phyloP scores from a whole-genome alignment of 64 coral and sea anemone species.

The Trachythela sp. region DNA sequence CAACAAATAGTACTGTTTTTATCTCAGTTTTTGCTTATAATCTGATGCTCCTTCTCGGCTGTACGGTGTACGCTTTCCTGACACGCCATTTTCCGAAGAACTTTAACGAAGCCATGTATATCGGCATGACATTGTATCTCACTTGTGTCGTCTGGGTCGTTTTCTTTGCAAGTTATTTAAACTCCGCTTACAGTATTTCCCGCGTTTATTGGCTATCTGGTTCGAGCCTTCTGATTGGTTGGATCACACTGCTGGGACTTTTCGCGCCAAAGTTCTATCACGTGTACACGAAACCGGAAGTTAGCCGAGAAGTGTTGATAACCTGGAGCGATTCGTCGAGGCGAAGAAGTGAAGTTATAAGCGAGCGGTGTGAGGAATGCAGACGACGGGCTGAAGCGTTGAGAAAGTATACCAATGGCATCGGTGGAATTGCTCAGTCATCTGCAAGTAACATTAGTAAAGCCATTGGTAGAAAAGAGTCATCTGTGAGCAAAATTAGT shows the following conservation, averaged over 20 bases:
- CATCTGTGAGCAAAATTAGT: too few relatives aligned
- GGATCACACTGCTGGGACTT: background rate
- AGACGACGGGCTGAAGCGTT: too few relatives aligned
- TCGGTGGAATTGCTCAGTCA: too few relatives aligned
- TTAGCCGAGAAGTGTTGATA: background rate
- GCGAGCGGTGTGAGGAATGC: too few relatives aligned
- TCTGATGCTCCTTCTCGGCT: slow-evolving; percentile 56
- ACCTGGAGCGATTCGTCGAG: background rate
- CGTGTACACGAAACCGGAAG: background rate
- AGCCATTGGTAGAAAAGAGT: too few relatives aligned
- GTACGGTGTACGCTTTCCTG: slow-evolving; percentile 88
- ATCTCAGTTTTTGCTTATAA: slow-evolving; percentile 69
- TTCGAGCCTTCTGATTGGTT: background rate
- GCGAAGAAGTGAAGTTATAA: too few relatives aligned
- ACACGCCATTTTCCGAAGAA: slow-evolving; percentile 87
- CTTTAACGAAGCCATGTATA: slow-evolving; percentile 92
- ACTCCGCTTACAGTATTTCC: slow-evolving; percentile 26
- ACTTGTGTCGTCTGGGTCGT: slow-evolving; percentile 84
- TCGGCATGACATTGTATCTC: slow-evolving; percentile 83
- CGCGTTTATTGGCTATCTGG: background rate
- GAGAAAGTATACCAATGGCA: too few relatives aligned
- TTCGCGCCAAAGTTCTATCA: slow-evolving; percentile 18
- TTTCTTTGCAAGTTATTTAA: slow-evolving; percentile 66
- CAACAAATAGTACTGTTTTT: slow-evolving; percentile 17
- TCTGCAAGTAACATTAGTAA: too few relatives aligned